These are phyloP conservation scores for Thelaira solivaga DNA, from an alignment of 2,888 invertebrate species.

Conservation along the genomic window DNA sequence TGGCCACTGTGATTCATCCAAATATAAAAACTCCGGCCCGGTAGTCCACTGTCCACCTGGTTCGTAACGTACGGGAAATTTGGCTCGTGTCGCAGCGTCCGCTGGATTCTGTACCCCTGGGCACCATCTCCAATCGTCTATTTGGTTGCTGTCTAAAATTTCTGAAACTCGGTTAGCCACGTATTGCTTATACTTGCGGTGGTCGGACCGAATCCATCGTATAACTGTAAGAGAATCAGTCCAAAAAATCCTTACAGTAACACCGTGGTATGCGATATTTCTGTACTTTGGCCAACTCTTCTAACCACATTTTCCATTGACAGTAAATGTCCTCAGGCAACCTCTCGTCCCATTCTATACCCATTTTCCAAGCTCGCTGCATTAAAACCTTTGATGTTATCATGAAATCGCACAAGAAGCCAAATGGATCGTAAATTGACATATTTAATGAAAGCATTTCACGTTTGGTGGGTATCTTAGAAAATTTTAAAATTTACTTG, in stretches of 20 bases:
- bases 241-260: slow-evolving; percentile 6
- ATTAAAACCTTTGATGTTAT: background rate
- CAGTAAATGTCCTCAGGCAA: background rate
- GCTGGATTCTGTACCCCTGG: slow-evolving; percentile 3
- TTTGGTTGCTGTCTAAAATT: slow-evolving; percentile 7
- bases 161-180: slow-evolving; percentile 35
- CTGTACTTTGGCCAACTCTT: background rate
- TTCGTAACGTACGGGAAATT: background rate
- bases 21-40: background rate
- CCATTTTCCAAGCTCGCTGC: slow-evolving; percentile 5
- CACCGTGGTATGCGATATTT: background rate
- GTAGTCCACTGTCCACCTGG: background rate
- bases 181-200: slow-evolving; percentile 43
- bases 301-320: background rate
- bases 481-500: background rate
- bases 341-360: background rate
- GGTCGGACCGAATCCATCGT: slow-evolving; percentile 48
- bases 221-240: slow-evolving; percentile 42
- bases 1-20: background rate
- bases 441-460: background rate
- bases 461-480: slow-evolving; percentile 11
- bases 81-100: background rate
- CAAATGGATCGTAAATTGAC: slow-evolving; percentile 16
- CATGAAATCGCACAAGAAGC: background rate
- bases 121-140: slow-evolving; percentile 18